phyloP scores from a whole-genome alignment of 2,113 vertebrate species.

The Morone chrysops region DNA sequence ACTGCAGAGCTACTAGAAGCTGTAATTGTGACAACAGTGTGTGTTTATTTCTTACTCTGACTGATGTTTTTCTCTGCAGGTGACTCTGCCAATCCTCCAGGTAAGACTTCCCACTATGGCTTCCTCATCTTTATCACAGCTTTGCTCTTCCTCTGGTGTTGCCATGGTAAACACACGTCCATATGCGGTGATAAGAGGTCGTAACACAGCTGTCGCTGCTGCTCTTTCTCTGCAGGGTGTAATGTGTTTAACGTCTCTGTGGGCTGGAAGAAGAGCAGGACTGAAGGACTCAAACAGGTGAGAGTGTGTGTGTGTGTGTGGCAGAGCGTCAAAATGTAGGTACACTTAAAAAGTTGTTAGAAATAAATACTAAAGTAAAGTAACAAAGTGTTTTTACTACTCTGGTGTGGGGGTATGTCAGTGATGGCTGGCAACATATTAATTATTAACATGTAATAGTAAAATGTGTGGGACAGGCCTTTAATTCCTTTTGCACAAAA shows the following conservation, averaged over 20 bases:
- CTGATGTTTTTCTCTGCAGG: constrained; percentile 73
- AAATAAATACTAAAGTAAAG: too few relatives aligned
- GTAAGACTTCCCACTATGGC: constrained; percentile 65
- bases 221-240: constrained; percentile 73
- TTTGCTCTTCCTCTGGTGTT: constrained; percentile 4
- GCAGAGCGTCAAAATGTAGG: too few relatives aligned
- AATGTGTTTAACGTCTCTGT: constrained; percentile 87
- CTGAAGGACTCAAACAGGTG: constrained; percentile 76
- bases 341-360: too few relatives aligned
- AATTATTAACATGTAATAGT: not conserved
- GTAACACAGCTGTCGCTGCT: constrained; percentile 18
- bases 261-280: constrained; percentile 67
- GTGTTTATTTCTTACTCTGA: not conserved
- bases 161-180: not conserved
- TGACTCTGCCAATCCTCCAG: constrained; percentile 86
- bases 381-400: too few relatives aligned
- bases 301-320: not conserved
- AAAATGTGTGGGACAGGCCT: not conserved
- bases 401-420: not conserved
- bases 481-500: too few relatives aligned
- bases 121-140: not conserved
- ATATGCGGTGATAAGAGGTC: constrained; percentile 10
- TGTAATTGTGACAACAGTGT: not conserved
- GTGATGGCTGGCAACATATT: not conserved
- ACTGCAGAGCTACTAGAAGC: not conserved